These are phyloP conservation scores for Drosophila prosaltans DNA, from an alignment of 1,140 invertebrate genomes.

Conservation along the genomic window DNA sequence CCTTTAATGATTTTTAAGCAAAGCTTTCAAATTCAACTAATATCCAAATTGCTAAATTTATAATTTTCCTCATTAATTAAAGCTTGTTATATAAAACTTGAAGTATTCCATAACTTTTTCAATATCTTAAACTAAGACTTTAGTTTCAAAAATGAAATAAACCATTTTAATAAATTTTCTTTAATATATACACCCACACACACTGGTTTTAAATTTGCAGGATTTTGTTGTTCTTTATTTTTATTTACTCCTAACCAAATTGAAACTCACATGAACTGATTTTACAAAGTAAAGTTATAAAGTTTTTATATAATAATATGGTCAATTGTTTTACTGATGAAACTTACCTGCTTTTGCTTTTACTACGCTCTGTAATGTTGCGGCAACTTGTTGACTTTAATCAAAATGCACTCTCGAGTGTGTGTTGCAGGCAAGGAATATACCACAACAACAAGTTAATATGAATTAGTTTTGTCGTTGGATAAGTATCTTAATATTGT, in stretches of 20 bases:
- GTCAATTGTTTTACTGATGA: neutral
- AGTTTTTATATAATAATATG: neutral
- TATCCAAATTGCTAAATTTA: too few species aligned
- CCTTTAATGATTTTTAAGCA: too few species aligned
- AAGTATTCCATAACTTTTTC: too few species aligned
- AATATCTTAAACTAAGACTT: too few species aligned
- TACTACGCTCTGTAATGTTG: conserved; percentile 37
- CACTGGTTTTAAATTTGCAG: too few species aligned
- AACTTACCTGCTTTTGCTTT: conserved; percentile 60
- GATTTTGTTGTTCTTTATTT: neutral
- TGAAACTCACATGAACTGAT: neutral
- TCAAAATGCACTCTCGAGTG: conserved; percentile 62
- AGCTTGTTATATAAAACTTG: too few species aligned
- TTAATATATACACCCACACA: too few species aligned
- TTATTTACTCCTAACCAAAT: too few species aligned
- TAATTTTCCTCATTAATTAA: too few species aligned
- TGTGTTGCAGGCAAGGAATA: conserved; percentile 27
- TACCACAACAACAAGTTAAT: conserved; percentile 65
- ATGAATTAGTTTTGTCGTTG: conserved; percentile 49
- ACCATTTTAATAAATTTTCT: too few species aligned
- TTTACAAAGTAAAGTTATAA: neutral
- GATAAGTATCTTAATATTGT: conserved; percentile 47
- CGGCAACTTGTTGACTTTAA: conserved; percentile 80
- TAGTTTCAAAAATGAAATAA: too few species aligned
- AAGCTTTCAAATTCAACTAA: too few species aligned